phyloP scores from a whole-genome alignment of 2,113 vertebrate species.

The Odocoileus virginianus region DNA sequence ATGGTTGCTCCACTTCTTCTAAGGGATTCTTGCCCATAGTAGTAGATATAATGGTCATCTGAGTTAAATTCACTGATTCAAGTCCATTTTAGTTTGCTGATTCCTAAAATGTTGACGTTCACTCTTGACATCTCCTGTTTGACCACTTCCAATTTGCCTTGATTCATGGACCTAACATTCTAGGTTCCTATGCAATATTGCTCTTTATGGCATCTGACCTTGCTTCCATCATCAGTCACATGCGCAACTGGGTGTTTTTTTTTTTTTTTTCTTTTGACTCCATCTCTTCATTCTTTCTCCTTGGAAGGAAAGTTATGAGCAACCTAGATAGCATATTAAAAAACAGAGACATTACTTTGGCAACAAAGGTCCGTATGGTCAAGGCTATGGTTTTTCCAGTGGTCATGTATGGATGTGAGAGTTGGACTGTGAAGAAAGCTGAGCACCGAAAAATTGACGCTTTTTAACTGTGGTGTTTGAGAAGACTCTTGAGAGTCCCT shows the following conservation, averaged over 20 bases:
- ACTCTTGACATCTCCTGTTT: not conserved
- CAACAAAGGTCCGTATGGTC: no score
- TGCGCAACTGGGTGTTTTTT: not conserved
- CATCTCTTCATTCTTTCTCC: not conserved
- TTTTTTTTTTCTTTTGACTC: not conserved
- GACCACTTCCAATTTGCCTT: not conserved
- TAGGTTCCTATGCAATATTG: not conserved
- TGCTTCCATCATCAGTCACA: not conserved
- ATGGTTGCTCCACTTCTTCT: not conserved
- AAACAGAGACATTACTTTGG: no score
- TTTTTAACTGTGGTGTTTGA: no score
- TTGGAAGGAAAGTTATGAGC: no score
- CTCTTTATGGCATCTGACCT: rapidly evolving
- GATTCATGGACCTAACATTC: not conserved
- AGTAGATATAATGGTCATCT: not conserved
- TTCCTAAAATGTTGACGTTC: not conserved
- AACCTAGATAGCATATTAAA: no score
- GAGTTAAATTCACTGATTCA: not conserved
- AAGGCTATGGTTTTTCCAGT: no score
- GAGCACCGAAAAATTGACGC: rapidly evolving
- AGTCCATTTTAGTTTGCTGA: not conserved
- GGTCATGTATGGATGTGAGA: no score
- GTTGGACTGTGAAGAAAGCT: no score
- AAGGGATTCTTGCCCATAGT: not conserved
- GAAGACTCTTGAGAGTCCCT: no score